Evolutionary conservation across 2,888 invertebrate species (phyloP), one percentile per base, ranked within the genome.

Genomic region (Arctia plantaginis): DNA sequence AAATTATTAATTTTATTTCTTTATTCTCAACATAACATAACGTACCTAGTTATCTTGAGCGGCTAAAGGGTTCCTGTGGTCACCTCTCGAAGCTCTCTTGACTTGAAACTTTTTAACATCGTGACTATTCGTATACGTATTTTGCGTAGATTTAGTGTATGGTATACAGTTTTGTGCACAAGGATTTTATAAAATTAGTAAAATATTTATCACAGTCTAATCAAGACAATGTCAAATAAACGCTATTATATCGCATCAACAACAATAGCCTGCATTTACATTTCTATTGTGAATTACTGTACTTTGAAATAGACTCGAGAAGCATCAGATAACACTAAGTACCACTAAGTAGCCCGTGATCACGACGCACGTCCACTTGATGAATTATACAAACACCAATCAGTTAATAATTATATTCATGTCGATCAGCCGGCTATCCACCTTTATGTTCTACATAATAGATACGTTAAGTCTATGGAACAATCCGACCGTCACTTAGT

Each of bases 331-430:
- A 93, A 91, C 83, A 81, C 85, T n/a, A n/a, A n/a, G n/a, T n/a
- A 82, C 85, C 89, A 90, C 92, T 94, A 94, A 95, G 95, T 94
- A 94, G 93, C 89, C 90, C 82, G 87, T 90, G 91, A 90, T 89
- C 91, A 88, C 89, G 86, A 88, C 85, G 87, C 80, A 80, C 82
- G 83, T 89, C 88, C 88, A 87, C 92, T 92, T 94, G 94, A 94
- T 94, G 94, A 94, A 94, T 95, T 95, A 95, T 94, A 95, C 94
- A 95, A 95, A 95, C 93, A 95, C 94, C 93, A 92, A 94, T 94
- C 95, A 92, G 95, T 94, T 95, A 95, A 95, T 95, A 95, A 95
- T 95, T 95, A 94, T 92, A 94, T 95, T 94, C 94, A 94, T 91
- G 95, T 95, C 95, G 93, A 91, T 95, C 95, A 93, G 92, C 82